Evolutionary conservation across 2,797 vertebrate species (phyloP).

Genomic region (Paratrypauchen microcephalus): DNA sequence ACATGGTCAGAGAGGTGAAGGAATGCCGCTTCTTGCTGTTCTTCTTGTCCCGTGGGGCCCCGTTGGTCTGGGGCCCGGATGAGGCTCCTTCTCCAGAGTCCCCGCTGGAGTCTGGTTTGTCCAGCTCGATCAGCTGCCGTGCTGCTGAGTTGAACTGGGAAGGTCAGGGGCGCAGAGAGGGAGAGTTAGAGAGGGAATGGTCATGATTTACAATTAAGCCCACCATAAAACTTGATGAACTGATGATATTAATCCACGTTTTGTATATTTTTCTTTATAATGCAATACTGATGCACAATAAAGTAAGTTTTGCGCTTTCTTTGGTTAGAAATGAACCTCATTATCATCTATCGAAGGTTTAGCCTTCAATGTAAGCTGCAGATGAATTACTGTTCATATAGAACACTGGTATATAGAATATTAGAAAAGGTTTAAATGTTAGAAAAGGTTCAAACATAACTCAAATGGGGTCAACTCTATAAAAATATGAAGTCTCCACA

Average conservation of each 20-base stretch:
- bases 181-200: conserved; percentile 16
- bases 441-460: background rate
- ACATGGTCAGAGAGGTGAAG: conserved; percentile 98
- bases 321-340: too few species aligned
- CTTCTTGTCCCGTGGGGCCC: conserved; percentile 91
- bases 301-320: too few species aligned
- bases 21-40: conserved; percentile 99
- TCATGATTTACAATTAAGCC: conserved; percentile 19
- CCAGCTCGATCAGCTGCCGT: conserved; percentile 94
- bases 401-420: too few species aligned
- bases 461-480: background rate
- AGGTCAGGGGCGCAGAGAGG: conserved; percentile 19
- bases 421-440: background rate
- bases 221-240: background rate
- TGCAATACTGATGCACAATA: background rate
- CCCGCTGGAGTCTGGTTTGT: conserved; percentile 83
- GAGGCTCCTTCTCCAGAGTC: conserved; percentile 87
- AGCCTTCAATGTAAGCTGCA: background rate
- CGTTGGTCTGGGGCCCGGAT: conserved; percentile 81
- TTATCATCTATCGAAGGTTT: background rate
- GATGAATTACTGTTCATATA: background rate
- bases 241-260: background rate
- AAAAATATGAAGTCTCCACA: conserved; percentile 7
- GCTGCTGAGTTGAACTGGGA: conserved; percentile 92
- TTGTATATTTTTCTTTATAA: background rate